Evolutionary conservation across 2,797 vertebrate species (phyloP).

Genomic region (Sphenopsis melanotis): DNA sequence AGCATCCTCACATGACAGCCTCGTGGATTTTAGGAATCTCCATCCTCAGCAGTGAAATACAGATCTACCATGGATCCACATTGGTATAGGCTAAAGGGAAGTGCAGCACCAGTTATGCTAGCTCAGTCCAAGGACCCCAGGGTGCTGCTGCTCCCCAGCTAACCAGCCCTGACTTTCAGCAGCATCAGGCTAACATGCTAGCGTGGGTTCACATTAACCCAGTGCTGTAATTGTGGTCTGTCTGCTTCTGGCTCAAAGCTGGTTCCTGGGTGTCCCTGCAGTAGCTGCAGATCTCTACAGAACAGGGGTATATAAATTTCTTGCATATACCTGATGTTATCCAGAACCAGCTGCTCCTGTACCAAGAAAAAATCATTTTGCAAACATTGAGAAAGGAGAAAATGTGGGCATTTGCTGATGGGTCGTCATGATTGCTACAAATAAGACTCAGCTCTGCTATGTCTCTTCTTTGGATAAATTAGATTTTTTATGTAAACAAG

Average conservation of each 20-base stretch:
- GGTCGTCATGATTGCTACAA: not conserved
- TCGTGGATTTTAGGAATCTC: not conserved
- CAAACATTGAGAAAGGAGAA: not conserved
- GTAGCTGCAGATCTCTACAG: not conserved
- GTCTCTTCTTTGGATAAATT: not conserved
- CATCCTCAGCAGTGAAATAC: not conserved
- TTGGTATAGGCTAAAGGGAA: not conserved
- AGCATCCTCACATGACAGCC: not conserved
- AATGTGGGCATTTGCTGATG: not conserved
- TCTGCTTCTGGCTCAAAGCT: not conserved
- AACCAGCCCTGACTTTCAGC: not conserved
- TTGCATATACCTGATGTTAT: not conserved
- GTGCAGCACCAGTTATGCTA: not conserved
- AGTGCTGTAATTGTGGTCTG: not conserved
- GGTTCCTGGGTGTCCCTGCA: not conserved
- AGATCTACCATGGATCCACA: not conserved
- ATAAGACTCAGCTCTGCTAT: not conserved
- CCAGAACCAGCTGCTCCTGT: not conserved
- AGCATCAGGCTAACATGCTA: not conserved
- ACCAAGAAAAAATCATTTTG: not conserved
- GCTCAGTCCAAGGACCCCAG: not conserved
- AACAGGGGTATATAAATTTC: not conserved
- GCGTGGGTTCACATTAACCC: not conserved
- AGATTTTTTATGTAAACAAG: not conserved
- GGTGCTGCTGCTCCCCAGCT: not conserved